These are phyloP conservation scores for Protomyctophum bolini DNA, from an alignment of 2,113 vertebrate genomes.

Conservation along the genomic window DNA sequence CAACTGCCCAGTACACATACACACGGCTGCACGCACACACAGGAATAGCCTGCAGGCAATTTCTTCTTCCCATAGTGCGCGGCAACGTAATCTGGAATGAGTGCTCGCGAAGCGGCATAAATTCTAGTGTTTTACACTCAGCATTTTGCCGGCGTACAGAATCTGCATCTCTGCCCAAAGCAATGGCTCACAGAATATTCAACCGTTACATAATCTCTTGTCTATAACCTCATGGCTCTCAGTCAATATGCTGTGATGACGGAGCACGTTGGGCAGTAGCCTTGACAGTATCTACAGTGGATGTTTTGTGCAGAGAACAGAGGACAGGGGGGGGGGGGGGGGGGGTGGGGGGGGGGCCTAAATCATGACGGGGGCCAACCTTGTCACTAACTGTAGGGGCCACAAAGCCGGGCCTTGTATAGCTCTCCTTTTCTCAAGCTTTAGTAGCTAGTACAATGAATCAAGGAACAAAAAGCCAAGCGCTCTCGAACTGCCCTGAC, in stretches of 20 bases:
- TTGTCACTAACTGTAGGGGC: slow-evolving; percentile 44
- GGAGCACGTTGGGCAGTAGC: not conserved
- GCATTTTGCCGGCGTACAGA: not conserved
- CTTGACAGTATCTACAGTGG: slow-evolving; percentile 9
- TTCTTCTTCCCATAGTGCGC: too few species aligned
- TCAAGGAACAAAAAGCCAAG: slow-evolving; percentile 63
- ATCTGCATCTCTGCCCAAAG: not conserved
- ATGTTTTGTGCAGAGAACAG: slow-evolving; percentile 9
- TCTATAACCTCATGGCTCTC: not conserved
- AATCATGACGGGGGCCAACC: slow-evolving; percentile 45
- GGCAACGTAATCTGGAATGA: too few species aligned
- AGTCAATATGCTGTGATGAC: slow-evolving; percentile 13
- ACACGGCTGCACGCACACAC: too few species aligned
- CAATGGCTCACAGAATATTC: slow-evolving; percentile 5
- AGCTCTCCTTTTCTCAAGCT: slow-evolving; percentile 56
- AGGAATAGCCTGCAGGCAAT: too few species aligned
- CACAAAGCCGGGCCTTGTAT: slow-evolving; percentile 61
- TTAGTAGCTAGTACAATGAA: slow-evolving; percentile 56
- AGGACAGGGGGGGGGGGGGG: slow-evolving; percentile 5
- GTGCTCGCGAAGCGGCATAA: too few species aligned
- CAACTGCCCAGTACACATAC: too few species aligned
- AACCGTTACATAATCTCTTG: not conserved
- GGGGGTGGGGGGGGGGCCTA: not conserved
- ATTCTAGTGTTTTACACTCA: too few species aligned
- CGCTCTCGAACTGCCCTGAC: slow-evolving; percentile 64